These are phyloP conservation scores for Coecobrya sp. DNA, from an alignment of 2,888 invertebrate species.

Conservation along the genomic window DNA sequence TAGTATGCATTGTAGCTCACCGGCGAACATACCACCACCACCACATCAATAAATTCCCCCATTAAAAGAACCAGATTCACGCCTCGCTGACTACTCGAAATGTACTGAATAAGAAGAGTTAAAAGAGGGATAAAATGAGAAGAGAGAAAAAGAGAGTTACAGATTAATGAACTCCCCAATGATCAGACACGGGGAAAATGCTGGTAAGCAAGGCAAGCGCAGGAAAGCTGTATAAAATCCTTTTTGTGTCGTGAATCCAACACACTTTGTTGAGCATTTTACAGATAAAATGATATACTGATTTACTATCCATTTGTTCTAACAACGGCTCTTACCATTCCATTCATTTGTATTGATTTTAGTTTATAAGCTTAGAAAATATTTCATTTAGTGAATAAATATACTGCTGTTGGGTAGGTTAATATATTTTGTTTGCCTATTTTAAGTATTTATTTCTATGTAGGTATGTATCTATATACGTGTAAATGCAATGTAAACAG, in stretches of 20 bases:
- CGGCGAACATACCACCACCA: background rate
- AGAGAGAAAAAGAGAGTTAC: constrained; percentile 57
- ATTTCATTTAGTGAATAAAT: too few relatives aligned
- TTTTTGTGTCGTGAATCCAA: constrained; percentile 30
- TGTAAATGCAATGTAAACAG: background rate
- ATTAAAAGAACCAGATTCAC: constrained; percentile 73
- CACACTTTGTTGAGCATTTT: background rate
- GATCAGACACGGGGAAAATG: constrained; percentile 60
- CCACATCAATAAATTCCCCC: constrained; percentile 77
- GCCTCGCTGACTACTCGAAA: constrained; percentile 72
- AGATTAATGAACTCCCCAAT: constrained; percentile 78
- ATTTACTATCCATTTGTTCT: too few relatives aligned
- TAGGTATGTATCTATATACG: too few relatives aligned
- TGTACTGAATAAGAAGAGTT: constrained; percentile 63
- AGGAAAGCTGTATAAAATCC: constrained; percentile 65
- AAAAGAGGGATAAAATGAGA: constrained; percentile 33
- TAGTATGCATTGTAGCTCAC: background rate
- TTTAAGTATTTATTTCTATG: too few relatives aligned
- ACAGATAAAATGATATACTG: background rate
- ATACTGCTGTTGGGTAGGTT: too few relatives aligned
- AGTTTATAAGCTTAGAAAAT: too few relatives aligned
- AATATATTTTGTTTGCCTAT: too few relatives aligned
- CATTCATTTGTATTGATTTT: too few relatives aligned
- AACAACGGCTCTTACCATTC: too few relatives aligned
- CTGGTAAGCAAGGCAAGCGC: background rate